Evolutionary conservation across 2,888 invertebrate genomes (phyloP), one percentile per base, ranked within the genome.

Genomic region (Meiosimyza platycephala): DNA sequence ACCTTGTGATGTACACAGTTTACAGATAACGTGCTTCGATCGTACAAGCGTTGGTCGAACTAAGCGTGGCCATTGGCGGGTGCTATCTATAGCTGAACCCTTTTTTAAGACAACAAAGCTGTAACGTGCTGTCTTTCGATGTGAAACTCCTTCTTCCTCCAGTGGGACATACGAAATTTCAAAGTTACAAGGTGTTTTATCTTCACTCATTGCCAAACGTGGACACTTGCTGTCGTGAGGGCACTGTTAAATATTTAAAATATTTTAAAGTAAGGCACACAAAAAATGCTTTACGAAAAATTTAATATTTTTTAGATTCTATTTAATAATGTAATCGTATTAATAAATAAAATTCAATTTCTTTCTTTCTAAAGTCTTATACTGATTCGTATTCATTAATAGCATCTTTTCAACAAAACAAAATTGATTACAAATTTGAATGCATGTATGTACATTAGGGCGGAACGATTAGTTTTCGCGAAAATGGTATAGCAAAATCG

Each of bases 161-260:
- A 92, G 81, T 0, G 90, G 86, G 75, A 90, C 87, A 80, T 93
- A 95, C 22, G 88, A 83, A 66, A 92, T 90, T 78, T 91, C 85
- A 84, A 95, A 96, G 83, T 94, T 95, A 80, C 97, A 97, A 0
- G 95, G 94, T 0, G 91, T 92, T 7, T 90, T 86, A 70, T 92
- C 90, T 1, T 77, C 76, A 62, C 75, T 16, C 72, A 89, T 87
- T 28, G 89, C 71, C 1, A 84, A 71, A 78, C 93, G 89, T 0
- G 98, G 98, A 84, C 98, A 98, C 0, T 88, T 80, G 28, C 88
- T 84, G 79, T 96, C 94, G 81, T 96, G 95, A 0, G 97, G 94
- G 84, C 98, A 98, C 89, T 94, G 84, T 12, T 77, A 72, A 73
- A 72, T 72, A 54, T 33, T 6, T n/a, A n/a, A n/a, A n/a, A n/a